Evolutionary conservation across 2,113 vertebrate species (phyloP).

Genomic region (Dipodomys stephensi): DNA sequence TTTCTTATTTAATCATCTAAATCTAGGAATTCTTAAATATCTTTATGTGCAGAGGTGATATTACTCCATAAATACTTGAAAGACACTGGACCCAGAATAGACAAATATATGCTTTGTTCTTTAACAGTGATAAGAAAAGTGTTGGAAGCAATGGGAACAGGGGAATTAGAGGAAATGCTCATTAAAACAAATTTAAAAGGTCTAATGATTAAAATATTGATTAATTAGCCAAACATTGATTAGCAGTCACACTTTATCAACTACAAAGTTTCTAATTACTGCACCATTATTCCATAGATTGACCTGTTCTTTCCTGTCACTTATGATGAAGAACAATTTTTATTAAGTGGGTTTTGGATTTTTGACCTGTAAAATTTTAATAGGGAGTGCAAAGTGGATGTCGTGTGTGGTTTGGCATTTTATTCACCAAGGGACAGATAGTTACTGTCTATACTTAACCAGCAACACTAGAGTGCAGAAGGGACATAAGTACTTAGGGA

Average conservation of each 20-base stretch:
- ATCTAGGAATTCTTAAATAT: conserved; percentile 53
- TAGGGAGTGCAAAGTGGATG: conserved; percentile 93
- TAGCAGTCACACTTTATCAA: conserved; percentile 98
- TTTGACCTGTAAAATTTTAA: conserved; percentile 99
- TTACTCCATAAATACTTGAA: conserved; percentile 57
- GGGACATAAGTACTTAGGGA: conserved; percentile 83
- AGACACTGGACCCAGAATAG: conserved; percentile 45
- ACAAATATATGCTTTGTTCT: conserved; percentile 86
- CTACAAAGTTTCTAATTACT: conserved; percentile 97
- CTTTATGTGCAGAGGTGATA: neutral
- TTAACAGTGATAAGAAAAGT: conserved; percentile 90
- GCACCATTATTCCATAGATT: conserved; percentile 93
- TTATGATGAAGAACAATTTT: conserved; percentile 97
- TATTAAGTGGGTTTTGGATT: conserved; percentile 98
- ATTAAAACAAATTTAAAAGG: conserved; percentile 95
- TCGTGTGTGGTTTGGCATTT: conserved; percentile 94
- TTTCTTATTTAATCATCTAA: conserved; percentile 57
- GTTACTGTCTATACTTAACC: conserved; percentile 95
- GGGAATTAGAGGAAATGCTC: conserved; percentile 97
- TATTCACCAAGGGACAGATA: conserved; percentile 94
- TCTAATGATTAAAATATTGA: conserved; percentile 99
- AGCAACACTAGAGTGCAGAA: conserved; percentile 89
- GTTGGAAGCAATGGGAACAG: conserved; percentile 89
- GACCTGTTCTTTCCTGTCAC: conserved; percentile 95
- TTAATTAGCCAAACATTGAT: conserved; percentile 99